Percentiles rank a stretch among this genome's conserved stretches.
Evolutionary conservation across 2,888 invertebrate species (phyloP).

Genomic region (Zootermopsis nevadensis): DNA sequence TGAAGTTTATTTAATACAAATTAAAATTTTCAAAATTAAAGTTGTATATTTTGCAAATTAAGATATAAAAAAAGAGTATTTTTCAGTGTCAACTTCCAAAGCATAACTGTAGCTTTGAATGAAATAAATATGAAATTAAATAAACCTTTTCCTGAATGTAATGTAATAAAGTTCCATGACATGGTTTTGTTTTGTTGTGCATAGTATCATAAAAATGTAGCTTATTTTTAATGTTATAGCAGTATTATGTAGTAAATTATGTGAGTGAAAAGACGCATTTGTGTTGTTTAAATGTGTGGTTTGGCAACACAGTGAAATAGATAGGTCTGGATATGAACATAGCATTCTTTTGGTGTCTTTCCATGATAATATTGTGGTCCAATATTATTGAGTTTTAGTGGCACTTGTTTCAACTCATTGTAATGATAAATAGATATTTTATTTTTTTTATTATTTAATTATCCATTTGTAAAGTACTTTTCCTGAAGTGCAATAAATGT

Average conservation of each 20-base stretch:
- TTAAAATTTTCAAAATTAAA: not conserved
- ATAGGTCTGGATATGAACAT: not conserved
- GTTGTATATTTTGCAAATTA: constrained; percentile 11
- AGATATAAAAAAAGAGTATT: not conserved
- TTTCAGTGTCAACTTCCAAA: constrained; percentile 3
- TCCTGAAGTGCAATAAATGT: constrained; percentile 13
- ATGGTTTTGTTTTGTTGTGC: not conserved
- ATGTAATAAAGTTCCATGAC: not conserved
- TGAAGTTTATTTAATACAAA: not conserved
- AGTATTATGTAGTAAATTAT: not conserved
- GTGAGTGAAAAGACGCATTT: not conserved
- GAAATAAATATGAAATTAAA: not conserved
- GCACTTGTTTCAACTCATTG: not conserved
- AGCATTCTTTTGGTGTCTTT: not conserved
- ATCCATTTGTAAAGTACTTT: not conserved
- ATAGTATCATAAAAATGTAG: not conserved
- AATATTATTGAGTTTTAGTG: not conserved
- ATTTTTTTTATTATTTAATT: not conserved
- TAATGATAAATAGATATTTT: constrained; percentile 6
- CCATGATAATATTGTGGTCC: not conserved
- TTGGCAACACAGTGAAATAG: not conserved
- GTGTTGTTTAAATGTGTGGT: not conserved
- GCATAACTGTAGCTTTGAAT: not conserved
- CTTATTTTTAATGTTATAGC: not conserved
- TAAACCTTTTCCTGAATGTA: not conserved